Evolutionary conservation across 2,797 vertebrate genomes (phyloP).

Genomic region (Aeoliscus strigatus): DNA sequence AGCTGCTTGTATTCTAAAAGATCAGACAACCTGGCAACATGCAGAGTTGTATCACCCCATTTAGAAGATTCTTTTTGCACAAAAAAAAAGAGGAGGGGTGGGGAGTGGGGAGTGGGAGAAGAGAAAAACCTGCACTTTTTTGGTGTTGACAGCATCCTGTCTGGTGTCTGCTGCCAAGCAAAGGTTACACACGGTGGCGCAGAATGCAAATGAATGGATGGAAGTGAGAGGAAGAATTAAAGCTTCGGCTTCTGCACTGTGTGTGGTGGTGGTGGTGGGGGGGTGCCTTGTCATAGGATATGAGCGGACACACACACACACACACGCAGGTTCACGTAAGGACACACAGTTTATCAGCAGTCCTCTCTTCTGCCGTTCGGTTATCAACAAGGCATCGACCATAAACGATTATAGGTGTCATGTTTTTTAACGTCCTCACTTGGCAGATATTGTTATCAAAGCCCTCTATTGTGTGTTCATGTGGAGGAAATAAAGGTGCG

Average conservation of each 20-base stretch:
- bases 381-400: no score
- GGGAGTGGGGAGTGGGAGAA: not conserved
- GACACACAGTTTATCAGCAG: constrained; percentile 47
- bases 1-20: no score
- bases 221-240: constrained; percentile 33
- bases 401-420: constrained; percentile 30
- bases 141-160: constrained; percentile 59
- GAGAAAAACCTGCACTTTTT: constrained; percentile 21
- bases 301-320: constrained; percentile 40
- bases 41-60: constrained; percentile 17
- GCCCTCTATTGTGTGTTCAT: constrained; percentile 42
- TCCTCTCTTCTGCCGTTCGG: constrained; percentile 38
- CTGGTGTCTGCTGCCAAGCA: constrained; percentile 48
- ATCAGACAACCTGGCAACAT: constrained; percentile 4
- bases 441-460: constrained; percentile 41
- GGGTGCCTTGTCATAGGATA: no score
- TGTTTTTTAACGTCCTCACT: not conserved
- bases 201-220: constrained; percentile 54
- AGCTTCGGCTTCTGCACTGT: no score
- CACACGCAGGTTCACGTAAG: constrained; percentile 59
- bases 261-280: no score
- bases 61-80: constrained; percentile 16
- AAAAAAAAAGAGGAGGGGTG: constrained; percentile 10
- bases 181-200: constrained; percentile 43
- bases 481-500: constrained; percentile 68